Conservation (phyloP, 2,113 vertebrate genomes). For the Psittacula cyanocephala region DNA sequence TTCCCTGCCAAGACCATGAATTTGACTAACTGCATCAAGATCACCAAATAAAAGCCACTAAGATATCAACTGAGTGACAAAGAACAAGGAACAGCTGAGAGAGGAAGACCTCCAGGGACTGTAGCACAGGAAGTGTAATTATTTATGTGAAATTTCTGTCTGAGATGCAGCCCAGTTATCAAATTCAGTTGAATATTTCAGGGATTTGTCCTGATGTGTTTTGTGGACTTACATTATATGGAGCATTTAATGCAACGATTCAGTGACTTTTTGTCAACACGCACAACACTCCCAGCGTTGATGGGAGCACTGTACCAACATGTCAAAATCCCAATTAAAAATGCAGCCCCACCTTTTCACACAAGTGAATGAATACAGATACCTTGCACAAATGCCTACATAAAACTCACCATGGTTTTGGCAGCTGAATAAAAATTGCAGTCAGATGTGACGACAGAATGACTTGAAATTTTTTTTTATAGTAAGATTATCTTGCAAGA, state of each 20-base stretch:
- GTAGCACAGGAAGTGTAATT: background rate
- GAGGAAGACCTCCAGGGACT: background rate
- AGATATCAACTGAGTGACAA: background rate
- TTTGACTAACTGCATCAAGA: background rate
- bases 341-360: background rate
- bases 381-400: background rate
- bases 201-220: background rate
- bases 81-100: background rate
- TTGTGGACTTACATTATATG: background rate
- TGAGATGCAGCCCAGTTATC: background rate
- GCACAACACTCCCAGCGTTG: background rate
- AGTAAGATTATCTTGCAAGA: background rate
- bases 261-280: background rate
- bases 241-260: background rate
- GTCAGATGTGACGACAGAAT: background rate
- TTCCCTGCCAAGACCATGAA: background rate
- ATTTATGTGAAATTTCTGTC: background rate
- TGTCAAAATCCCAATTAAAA: background rate
- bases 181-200: background rate
- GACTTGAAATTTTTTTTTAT: background rate
- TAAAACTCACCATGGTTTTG: background rate
- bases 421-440: background rate
- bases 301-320: background rate
- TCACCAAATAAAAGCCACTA: background rate
- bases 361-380: background rate